These are phyloP conservation scores for Sarcoramphus papa DNA, from an alignment of 2,797 vertebrate species.

Conservation along the genomic window DNA sequence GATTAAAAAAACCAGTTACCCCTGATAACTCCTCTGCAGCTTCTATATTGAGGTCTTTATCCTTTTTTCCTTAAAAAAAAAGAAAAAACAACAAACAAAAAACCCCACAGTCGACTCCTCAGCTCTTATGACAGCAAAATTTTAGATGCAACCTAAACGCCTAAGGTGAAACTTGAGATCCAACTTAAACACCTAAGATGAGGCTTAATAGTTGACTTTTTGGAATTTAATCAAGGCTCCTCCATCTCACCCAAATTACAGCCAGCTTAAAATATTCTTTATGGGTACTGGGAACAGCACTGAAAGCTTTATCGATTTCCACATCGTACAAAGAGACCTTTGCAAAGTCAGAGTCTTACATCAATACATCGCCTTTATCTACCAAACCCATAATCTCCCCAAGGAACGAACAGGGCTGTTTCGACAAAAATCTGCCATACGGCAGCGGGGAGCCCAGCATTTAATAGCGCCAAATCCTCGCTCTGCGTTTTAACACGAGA, in stretches of 20 bases:
- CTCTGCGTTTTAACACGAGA: neutral
- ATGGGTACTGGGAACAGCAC: neutral
- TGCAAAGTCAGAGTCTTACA: neutral
- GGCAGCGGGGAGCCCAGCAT: neutral
- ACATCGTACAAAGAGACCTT: neutral
- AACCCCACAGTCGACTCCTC: neutral
- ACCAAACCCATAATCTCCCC: neutral
- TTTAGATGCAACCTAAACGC: neutral
- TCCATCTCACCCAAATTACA: neutral
- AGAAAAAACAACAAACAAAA: too few species aligned
- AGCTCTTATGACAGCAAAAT: neutral
- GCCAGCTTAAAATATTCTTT: neutral
- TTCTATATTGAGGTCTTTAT: neutral
- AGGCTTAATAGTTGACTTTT: neutral
- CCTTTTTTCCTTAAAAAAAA: neutral
- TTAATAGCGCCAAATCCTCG: neutral
- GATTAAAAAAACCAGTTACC: neutral
- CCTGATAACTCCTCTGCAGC: neutral
- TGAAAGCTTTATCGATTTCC: neutral
- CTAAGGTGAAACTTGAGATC: neutral
- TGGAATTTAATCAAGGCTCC: neutral
- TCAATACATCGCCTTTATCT: accelerated
- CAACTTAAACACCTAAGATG: neutral
- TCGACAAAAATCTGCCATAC: neutral
- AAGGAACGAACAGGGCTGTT: neutral